Percentiles rank a stretch among this genome's conserved stretches.
These are phyloP conservation scores for Linurgus olivaceus DNA, from an alignment of 2,797 vertebrate species.

Conservation along the genomic window DNA sequence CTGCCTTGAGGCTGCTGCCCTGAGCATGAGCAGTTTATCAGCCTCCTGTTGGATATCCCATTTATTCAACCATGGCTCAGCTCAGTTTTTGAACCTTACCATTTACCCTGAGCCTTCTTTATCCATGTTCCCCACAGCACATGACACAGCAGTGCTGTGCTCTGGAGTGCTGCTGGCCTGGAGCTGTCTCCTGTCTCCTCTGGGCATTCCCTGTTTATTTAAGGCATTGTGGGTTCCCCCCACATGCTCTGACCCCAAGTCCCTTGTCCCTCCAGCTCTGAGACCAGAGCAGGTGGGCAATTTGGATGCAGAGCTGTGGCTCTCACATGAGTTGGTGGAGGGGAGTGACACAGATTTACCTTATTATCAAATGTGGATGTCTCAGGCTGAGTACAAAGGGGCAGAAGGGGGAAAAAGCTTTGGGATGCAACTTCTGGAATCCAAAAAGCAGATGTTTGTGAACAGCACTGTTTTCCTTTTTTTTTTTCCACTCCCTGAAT, in stretches of 20 bases:
- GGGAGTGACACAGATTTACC: background rate
- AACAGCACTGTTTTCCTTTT: background rate
- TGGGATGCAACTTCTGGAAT: background rate
- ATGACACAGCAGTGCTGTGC: background rate
- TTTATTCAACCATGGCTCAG: background rate
- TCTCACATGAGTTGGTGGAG: background rate
- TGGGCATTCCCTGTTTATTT: accelerated
- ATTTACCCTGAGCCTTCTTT: background rate
- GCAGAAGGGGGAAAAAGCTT: background rate
- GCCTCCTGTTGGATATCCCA: background rate
- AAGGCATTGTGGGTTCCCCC: background rate
- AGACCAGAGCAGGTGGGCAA: background rate
- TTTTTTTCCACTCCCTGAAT: background rate
- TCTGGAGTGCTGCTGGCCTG: background rate
- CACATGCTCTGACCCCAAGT: accelerated
- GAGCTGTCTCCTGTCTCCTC: background rate
- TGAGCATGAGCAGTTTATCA: background rate
- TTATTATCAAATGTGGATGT: background rate
- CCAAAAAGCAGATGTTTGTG: background rate
- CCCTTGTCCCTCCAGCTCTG: background rate
- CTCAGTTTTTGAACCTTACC: background rate
- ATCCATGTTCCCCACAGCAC: accelerated
- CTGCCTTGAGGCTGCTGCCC: background rate
- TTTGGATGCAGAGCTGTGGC: background rate
- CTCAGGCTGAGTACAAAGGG: background rate